Base-by-base conservation (phyloP, 2,797 vertebrate genomes). In the Podarcis lilfordi region DNA sequence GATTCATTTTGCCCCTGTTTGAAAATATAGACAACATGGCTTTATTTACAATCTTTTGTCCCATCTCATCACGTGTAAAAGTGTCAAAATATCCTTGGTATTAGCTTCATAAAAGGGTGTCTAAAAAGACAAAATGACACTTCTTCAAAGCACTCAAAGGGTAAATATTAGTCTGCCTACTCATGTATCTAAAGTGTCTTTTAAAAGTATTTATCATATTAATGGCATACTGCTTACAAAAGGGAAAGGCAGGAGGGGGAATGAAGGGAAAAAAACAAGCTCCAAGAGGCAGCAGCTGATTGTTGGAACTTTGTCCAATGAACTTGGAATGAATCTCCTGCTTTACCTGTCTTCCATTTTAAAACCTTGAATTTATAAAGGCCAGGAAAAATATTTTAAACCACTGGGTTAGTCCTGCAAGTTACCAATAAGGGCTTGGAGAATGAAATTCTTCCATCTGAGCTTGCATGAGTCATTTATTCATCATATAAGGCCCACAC, bases 41-140 rank as follows among this genome's bases (percentile, higher is more conserved):
- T 90, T 68, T 79, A 37, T 89, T 88, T 15, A 19, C 32, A 91
- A 92, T 25, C 17, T 27, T 85, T 29, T 66, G 69, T 76, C 84
- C 91, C 82, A 9, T 25, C 59, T 27, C n/a, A 45, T 68, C 80
- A 78, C 0, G 0, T n/a, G 68, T 37, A 61, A 64, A 45, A 84
- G 59, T 0, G 0, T 76, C 88, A 61, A 87, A 91, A 78, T 72
- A 40, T 35, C 37, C 75, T 27, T 89, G 61, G 89, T 77, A 75
- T 61, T 25, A 43, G 23, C 29, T 27, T n/a, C 50, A 40, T 50
- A n/a, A 17, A 19, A 32, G 10, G 5, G 1, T 11, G 15, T 77
- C 17, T 43, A 8, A 4, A 10, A 5, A 40, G 40, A 23, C 4
- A 2, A 64, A 5, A 3, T 23, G 32, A 27, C 25, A 86, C 43